Conservation (phyloP, 2,797 vertebrate genomes). For the Leuciscus waleckii region DNA sequence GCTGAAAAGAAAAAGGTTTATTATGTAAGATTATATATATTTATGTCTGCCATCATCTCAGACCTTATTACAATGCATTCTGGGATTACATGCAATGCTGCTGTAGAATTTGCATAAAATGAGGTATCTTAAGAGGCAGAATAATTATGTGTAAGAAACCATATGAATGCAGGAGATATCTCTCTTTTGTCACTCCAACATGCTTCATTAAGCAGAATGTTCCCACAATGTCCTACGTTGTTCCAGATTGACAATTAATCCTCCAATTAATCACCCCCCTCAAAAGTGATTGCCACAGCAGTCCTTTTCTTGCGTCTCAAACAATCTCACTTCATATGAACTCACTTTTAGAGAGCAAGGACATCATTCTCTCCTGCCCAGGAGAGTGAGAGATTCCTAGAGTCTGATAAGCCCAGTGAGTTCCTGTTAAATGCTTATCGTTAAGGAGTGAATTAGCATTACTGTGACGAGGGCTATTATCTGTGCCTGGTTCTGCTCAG, state of each 20-base stretch:
- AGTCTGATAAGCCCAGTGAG: slow-evolving; percentile 73
- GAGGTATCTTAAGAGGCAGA: slow-evolving; percentile 1
- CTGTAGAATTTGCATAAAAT: neutral
- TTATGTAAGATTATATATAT: neutral
- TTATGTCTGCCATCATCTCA: neutral
- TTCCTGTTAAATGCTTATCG: slow-evolving; percentile 77
- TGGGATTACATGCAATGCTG: neutral
- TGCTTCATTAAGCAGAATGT: slow-evolving; percentile 35
- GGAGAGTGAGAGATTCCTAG: slow-evolving; percentile 69
- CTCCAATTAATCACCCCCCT: slow-evolving; percentile 50
- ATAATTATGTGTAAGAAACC: slow-evolving; percentile 1
- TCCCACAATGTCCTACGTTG: slow-evolving; percentile 48
- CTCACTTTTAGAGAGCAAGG: slow-evolving; percentile 47
- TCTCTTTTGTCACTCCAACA: slow-evolving; percentile 42
- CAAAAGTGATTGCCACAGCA: slow-evolving; percentile 60
- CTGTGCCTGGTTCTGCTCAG: slow-evolving; percentile 73
- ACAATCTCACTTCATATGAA: slow-evolving; percentile 50
- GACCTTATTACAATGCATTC: neutral
- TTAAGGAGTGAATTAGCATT: slow-evolving; percentile 61
- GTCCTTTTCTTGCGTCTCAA: slow-evolving; percentile 62
- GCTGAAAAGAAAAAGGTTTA: neutral
- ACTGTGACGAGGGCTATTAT: slow-evolving; percentile 74
- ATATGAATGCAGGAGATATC: slow-evolving; percentile 11
- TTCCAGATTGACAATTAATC: slow-evolving; percentile 61
- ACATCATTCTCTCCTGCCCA: slow-evolving; percentile 34